phyloP scores from a whole-genome alignment of 2,113 vertebrate species.

The Conger conger region DNA sequence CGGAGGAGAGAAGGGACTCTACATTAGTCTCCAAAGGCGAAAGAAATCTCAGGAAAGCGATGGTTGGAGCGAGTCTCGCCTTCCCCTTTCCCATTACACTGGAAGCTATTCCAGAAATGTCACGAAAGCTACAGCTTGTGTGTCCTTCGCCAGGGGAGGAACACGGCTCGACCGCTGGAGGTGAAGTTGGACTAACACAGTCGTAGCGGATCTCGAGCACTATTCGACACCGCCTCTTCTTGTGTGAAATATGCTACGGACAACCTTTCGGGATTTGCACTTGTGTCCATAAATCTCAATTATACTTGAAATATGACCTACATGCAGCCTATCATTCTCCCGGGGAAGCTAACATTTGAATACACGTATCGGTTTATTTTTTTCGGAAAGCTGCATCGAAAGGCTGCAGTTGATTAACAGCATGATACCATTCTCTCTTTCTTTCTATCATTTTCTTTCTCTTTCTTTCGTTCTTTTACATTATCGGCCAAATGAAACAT shows the following conservation, averaged over 20 bases:
- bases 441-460: no score
- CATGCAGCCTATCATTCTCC: background rate
- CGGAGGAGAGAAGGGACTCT: background rate
- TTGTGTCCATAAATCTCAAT: background rate
- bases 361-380: background rate
- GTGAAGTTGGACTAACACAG: background rate
- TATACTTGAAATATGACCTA: background rate
- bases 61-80: background rate
- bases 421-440: no score
- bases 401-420: background rate
- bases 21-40: slow-evolving; percentile 1
- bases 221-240: background rate
- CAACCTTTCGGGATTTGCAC: background rate
- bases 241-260: background rate
- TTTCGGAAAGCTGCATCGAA: background rate
- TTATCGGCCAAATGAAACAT: no score
- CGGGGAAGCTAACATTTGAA: background rate
- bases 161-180: slow-evolving; percentile 1
- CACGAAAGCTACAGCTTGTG: background rate
- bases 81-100: slow-evolving; percentile 8
- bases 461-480: no score
- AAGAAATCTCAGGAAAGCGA: background rate
- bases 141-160: background rate
- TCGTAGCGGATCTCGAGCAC: background rate
- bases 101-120: slow-evolving; percentile 20